Evolutionary conservation across 2,888 invertebrate genomes (phyloP).

Genomic region (Stramonita haemastoma): DNA sequence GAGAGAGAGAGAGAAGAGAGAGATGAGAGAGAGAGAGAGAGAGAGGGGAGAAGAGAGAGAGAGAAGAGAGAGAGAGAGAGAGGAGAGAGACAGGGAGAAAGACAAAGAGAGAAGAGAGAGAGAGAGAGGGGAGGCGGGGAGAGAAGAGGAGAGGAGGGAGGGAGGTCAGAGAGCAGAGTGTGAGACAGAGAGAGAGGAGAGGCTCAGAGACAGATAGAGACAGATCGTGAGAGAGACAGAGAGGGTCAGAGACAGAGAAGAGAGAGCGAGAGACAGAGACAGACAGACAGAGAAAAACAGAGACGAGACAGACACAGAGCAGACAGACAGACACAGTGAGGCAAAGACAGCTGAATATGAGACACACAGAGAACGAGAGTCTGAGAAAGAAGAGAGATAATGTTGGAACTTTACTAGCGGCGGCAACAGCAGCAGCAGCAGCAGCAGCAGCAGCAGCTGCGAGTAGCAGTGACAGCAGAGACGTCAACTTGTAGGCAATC

Average conservation of each 20-base stretch:
- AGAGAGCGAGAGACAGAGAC: not conserved
- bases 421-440: too few species aligned
- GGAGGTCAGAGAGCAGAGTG: not conserved
- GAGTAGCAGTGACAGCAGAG: too few species aligned
- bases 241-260: not conserved
- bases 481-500: too few species aligned
- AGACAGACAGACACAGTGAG: not conserved
- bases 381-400: not conserved
- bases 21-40: not conserved
- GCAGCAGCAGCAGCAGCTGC: too few species aligned
- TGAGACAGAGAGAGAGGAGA: not conserved
- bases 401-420: not conserved
- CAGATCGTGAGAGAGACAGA: not conserved
- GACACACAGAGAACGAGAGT: not conserved
- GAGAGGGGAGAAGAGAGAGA: not conserved
- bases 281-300: not conserved
- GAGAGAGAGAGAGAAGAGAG: not conserved
- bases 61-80: not conserved
- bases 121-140: not conserved
- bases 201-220: not conserved
- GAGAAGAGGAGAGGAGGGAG: not conserved
- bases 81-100: not conserved
- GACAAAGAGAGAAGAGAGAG: not conserved
- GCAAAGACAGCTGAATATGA: not conserved
- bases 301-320: not conserved